Base-by-base conservation (phyloP, 2,797 vertebrate species). In the Hephaestus fuliginosus region DNA sequence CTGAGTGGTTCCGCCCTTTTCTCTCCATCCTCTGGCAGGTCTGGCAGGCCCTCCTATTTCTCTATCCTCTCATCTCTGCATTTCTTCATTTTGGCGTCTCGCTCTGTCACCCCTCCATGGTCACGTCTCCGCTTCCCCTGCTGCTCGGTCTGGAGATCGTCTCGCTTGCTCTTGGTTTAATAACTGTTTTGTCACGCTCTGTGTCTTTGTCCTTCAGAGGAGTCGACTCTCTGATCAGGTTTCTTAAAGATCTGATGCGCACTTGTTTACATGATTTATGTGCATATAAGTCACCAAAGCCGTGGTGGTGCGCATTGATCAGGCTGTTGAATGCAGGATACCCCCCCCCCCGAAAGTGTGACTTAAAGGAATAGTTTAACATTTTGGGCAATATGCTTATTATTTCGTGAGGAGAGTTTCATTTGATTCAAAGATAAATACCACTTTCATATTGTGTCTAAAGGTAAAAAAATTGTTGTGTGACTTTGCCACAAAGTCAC, bases 131-230 rank as follows among this genome's bases (percentile, higher is more conserved):
- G 68, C 83, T 86, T 73, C 82, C 89, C 84, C 79, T 64, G 75
- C 93, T 70, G 80, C 84, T 86, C 74, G 57, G 81, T 87, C 88
- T 81, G 52, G 81, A 92, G 91, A 92, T 87, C 57, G 81, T 87
- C 86, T 87, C 82, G 85, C 90, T 81, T 78, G 78, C 86, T 87
- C 83, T 80, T 48, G 82, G 71, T 90, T 91, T 94, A 90, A 91
- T 91, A 89, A 81, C 75, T 74, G 65, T 91, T 92, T 93, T 89
- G 91, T 93, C 91, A 91, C 80, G 83, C 90, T 91, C 83, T 22
- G 74, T 66, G 85, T 92, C 91, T 69, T 84, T 91, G 93, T 92
- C 93, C 93, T 94, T 94, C 91, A 94, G 86, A 90, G 79, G 80
- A 88, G 78, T 86, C 72, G n/a, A 82, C 85, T 85, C 82, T 86